A percentile compares a stretch with the other conserved stretches of the same genome.
Conservation (phyloP, 2,113 vertebrate genomes). For the Mesembrinibis cayennensis region DNA sequence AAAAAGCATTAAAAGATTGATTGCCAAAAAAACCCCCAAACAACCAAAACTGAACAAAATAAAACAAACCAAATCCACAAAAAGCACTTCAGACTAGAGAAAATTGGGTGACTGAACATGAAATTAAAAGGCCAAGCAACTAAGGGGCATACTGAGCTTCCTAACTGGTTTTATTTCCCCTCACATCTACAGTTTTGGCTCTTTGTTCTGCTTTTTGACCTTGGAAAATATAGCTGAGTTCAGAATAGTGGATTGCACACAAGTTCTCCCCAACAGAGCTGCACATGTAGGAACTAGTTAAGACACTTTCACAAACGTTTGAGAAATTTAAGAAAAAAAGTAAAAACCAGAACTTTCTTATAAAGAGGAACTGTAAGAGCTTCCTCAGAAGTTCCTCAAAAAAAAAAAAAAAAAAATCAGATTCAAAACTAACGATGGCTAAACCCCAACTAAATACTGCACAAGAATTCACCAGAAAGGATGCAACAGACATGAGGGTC, state of each 20-base stretch:
- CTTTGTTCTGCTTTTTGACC: neutral
- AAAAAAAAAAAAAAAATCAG: neutral
- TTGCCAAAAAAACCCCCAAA: neutral
- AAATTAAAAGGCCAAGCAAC: neutral
- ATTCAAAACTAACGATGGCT: neutral
- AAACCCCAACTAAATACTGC: neutral
- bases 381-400: neutral
- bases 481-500: neutral
- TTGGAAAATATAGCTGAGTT: neutral
- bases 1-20: neutral
- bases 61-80: neutral
- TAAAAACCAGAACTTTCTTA: neutral
- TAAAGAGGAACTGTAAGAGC: neutral
- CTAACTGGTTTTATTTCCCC: neutral
- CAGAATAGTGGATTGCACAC: neutral
- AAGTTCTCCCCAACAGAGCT: neutral
- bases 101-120: neutral
- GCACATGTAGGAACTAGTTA: neutral
- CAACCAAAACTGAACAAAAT: too few relatives aligned
- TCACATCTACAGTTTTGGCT: neutral
- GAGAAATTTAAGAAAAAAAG: neutral
- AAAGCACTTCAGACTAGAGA: neutral
- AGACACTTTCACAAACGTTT: neutral
- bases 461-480: neutral
- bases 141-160: neutral